Conservation (phyloP, 2,797 vertebrate species). For the Limosa lapponica region DNA sequence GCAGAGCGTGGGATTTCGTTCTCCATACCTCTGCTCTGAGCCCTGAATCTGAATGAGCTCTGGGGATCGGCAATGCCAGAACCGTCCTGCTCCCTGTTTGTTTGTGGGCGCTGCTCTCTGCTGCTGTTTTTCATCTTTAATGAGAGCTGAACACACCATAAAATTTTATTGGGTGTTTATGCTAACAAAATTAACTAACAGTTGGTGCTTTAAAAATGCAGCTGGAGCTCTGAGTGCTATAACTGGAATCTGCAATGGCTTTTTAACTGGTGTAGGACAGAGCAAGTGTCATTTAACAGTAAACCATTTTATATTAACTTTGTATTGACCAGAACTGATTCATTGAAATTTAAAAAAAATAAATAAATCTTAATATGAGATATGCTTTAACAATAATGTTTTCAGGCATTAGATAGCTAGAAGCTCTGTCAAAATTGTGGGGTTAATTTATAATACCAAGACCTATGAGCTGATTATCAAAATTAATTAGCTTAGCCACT, state of each 20-base stretch:
- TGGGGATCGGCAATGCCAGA: accelerated
- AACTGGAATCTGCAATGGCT: slow-evolving; percentile 19
- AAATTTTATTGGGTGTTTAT: slow-evolving; percentile 64
- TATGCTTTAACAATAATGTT: background rate
- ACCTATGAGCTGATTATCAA: slow-evolving; percentile 21
- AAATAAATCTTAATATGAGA: background rate
- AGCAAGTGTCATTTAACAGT: background rate
- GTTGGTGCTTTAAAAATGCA: slow-evolving; percentile 44
- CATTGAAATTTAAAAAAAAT: background rate
- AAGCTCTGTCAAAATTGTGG: background rate
- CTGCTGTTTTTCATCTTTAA: slow-evolving; percentile 58
- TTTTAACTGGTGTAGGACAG: slow-evolving; percentile 35
- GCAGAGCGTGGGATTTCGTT: accelerated
- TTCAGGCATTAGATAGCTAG: background rate
- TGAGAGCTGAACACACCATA: slow-evolving; percentile 41
- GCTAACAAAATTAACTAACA: slow-evolving; percentile 63
- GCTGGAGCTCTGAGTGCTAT: background rate
- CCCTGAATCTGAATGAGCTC: background rate
- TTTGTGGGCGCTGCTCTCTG: slow-evolving; percentile 19
- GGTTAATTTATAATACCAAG: slow-evolving; percentile 7
- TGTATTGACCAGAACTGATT: slow-evolving; percentile 9
- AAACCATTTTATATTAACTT: slow-evolving; percentile 10
- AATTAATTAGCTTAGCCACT: slow-evolving; percentile 17
- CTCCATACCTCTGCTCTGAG: accelerated
- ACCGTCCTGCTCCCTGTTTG: background rate